Conservation (phyloP, 2,113 vertebrate genomes). For the Ochotona curzoniae region DNA sequence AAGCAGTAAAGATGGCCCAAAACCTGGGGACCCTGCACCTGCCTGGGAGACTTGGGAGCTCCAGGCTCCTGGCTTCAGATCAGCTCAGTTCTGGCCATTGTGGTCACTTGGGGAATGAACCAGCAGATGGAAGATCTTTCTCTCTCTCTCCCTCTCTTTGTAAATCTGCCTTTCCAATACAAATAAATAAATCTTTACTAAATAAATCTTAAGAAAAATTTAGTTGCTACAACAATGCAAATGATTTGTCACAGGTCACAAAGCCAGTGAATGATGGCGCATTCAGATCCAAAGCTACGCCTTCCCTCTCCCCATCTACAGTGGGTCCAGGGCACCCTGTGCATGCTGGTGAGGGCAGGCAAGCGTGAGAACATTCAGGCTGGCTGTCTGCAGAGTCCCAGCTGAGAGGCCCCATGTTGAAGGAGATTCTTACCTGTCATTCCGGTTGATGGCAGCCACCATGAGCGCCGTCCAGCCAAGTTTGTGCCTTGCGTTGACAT, state of each 20-base stretch:
- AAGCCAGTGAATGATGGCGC: neutral
- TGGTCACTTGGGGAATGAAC: no score
- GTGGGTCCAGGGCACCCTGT: neutral
- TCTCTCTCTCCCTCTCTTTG: no score
- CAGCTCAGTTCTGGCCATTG: no score
- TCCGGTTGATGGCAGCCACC: slow-evolving; percentile 95
- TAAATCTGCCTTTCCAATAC: no score
- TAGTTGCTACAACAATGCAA: neutral
- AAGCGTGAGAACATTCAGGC: neutral
- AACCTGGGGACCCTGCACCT: no score
- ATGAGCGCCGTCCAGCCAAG: slow-evolving; percentile 97
- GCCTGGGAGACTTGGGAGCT: no score
- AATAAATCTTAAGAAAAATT: neutral
- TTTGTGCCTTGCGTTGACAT: slow-evolving; percentile 92
- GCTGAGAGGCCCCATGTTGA: neutral
- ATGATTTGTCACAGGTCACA: slow-evolving; percentile 7
- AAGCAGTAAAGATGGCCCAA: no score
- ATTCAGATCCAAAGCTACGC: neutral
- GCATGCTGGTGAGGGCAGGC: neutral
- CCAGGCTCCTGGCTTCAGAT: no score
- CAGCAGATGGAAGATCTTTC: no score
- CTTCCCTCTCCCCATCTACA: neutral
- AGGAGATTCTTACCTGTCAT: slow-evolving; percentile 88
- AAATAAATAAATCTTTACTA: no score
- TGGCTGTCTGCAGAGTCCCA: neutral